A percentile compares a stretch with the other conserved stretches of the same genome.
These are phyloP conservation scores for Gryon sp. DNA, from an alignment of 1,140 invertebrate genomes.

Conservation along the genomic window DNA sequence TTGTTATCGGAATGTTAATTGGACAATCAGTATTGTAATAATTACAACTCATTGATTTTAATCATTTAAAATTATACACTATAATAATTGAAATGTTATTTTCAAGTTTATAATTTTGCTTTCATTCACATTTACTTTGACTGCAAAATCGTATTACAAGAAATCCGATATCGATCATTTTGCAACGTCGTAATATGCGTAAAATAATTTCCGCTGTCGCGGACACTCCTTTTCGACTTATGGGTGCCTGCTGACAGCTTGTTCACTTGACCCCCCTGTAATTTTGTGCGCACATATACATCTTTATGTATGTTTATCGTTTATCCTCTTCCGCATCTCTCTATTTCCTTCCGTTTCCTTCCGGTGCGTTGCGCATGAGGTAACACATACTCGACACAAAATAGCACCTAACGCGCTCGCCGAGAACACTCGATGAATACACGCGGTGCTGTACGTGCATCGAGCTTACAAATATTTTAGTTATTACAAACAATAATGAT, in stretches of 20 bases:
- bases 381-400: slow-evolving; percentile 51
- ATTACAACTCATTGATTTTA: too few species aligned
- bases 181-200: too few species aligned
- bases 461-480: not conserved
- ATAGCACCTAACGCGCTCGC: slow-evolving; percentile 39
- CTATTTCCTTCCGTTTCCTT: slow-evolving; percentile 79
- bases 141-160: too few species aligned
- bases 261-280: slow-evolving; percentile 42
- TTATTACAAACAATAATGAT: too few species aligned
- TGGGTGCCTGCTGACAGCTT: slow-evolving; percentile 15
- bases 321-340: slow-evolving; percentile 67
- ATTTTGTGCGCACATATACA: slow-evolving; percentile 30
- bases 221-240: slow-evolving; percentile 23
- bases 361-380: slow-evolving; percentile 72
- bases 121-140: too few species aligned
- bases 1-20: too few species aligned
- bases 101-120: too few species aligned
- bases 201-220: slow-evolving; percentile 29
- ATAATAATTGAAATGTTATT: too few species aligned
- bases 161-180: too few species aligned
- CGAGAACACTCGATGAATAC: slow-evolving; percentile 36
- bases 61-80: too few species aligned
- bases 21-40: too few species aligned
- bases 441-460: slow-evolving; percentile 28
- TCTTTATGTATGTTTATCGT: slow-evolving; percentile 40